These are phyloP conservation scores for Clavelina lepadiformis DNA, from an alignment of 23 tunicate species.

Conservation along the genomic window DNA sequence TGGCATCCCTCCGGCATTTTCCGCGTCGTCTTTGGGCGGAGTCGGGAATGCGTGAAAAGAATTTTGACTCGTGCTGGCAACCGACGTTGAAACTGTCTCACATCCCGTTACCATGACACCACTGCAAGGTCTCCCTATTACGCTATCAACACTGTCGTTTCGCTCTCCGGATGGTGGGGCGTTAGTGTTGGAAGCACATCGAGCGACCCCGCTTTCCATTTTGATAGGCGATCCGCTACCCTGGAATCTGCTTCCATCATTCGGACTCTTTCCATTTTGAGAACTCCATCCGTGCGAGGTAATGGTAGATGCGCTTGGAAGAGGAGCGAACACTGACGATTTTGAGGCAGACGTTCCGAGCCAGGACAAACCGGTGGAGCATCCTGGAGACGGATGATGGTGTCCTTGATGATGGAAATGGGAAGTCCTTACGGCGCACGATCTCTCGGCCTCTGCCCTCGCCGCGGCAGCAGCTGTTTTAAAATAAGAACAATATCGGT, in stretches of 20 bases:
- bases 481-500: constrained; percentile 20
- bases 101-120: not conserved
- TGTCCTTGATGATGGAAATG: constrained; percentile 46
- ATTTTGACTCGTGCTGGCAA: constrained; percentile 9
- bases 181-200: not conserved
- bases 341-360: constrained; percentile 38
- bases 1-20: constrained; percentile 22
- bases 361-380: constrained; percentile 34
- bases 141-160: not conserved
- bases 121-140: not conserved
- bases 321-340: constrained; percentile 43
- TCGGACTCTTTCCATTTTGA: constrained; percentile 6
- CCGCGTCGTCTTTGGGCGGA: constrained; percentile 62
- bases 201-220: not conserved
- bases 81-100: not conserved
- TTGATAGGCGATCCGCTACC: constrained; percentile 12
- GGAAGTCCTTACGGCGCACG: constrained; percentile 42
- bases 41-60: constrained; percentile 58
- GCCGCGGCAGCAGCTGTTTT: constrained; percentile 41
- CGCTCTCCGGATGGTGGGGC: not conserved
- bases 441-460: constrained; percentile 44
- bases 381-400: constrained; percentile 31
- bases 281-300: constrained; percentile 12
- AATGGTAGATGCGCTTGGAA: constrained; percentile 13
- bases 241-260: not conserved